A percentile compares a stretch with the other conserved stretches of the same genome.
Evolutionary conservation across 2,797 vertebrate species (phyloP).

Genomic region (Pelochelys cantorii): DNA sequence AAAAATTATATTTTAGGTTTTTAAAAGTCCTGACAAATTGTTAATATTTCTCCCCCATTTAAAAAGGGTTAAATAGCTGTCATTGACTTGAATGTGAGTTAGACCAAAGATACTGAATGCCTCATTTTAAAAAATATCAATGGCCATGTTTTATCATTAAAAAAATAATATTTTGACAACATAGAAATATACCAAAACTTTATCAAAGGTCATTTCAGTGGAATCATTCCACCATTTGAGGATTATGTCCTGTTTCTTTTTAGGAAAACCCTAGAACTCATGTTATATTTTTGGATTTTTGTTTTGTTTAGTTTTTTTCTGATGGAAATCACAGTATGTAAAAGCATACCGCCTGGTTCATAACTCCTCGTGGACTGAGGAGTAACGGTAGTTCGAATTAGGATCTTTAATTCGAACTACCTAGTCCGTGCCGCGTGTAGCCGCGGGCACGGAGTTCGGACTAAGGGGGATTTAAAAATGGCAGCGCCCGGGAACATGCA

Average conservation of each 20-base stretch:
- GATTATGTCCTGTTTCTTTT: neutral
- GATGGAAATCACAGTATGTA: rapidly evolving
- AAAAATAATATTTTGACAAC: neutral
- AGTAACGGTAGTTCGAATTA: no score
- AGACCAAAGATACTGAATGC: neutral
- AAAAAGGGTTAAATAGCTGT: neutral
- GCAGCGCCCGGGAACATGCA: no score
- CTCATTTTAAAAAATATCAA: no score
- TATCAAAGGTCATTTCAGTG: neutral
- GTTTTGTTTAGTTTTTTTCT: neutral
- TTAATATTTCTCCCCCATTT: neutral
- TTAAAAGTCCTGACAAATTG: neutral
- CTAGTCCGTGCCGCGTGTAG: no score
- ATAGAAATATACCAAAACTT: neutral
- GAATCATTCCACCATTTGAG: neutral
- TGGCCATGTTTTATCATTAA: no score
- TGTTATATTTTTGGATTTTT: neutral
- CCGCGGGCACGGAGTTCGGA: no score
- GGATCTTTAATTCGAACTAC: no score
- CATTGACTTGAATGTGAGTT: neutral
- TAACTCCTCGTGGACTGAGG: no score
- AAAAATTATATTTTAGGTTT: neutral
- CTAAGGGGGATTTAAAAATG: no score
- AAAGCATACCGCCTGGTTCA: neutral
- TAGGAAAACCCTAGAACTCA: rapidly evolving